A percentile compares a stretch with the other conserved stretches of the same genome.
Evolutionary conservation across 1,140 invertebrate species (phyloP).

Genomic region (Cataglyphis hispanica): DNA sequence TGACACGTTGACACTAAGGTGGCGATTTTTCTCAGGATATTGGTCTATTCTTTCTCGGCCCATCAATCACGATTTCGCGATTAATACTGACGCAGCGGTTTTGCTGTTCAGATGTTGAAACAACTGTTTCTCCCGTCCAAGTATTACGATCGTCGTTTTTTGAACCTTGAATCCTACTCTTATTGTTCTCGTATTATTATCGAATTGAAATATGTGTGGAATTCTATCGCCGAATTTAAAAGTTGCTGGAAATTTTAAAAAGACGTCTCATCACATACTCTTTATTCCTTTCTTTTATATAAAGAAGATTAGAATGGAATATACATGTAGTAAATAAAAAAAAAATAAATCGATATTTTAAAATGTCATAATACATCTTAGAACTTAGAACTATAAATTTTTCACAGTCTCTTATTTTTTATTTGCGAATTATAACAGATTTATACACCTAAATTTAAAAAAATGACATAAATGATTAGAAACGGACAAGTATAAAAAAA

Average conservation of each 20-base stretch:
- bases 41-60: slow-evolving; percentile 38
- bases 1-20: slow-evolving; percentile 56
- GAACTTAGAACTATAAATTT: not conserved
- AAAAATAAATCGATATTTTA: not conserved
- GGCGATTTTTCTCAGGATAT: slow-evolving; percentile 25
- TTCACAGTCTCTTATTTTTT: not conserved
- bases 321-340: not conserved
- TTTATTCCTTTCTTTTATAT: not conserved
- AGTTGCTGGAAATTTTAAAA: not conserved
- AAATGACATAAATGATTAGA: slow-evolving; percentile 1
- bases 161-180: not conserved
- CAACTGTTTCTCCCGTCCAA: slow-evolving; percentile 1
- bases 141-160: not conserved
- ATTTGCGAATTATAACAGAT: not conserved
- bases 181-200: not conserved
- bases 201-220: not conserved
- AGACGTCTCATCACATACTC: not conserved
- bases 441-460: not conserved
- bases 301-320: not conserved
- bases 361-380: not conserved
- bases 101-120: not conserved
- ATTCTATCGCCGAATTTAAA: not conserved
- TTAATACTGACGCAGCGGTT: slow-evolving; percentile 60
- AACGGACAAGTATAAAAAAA: not conserved
- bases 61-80: slow-evolving; percentile 63